Evolutionary conservation across 2,888 invertebrate genomes (phyloP), one percentile per base, ranked within the genome.

Genomic region (Bellardia pandia): DNA sequence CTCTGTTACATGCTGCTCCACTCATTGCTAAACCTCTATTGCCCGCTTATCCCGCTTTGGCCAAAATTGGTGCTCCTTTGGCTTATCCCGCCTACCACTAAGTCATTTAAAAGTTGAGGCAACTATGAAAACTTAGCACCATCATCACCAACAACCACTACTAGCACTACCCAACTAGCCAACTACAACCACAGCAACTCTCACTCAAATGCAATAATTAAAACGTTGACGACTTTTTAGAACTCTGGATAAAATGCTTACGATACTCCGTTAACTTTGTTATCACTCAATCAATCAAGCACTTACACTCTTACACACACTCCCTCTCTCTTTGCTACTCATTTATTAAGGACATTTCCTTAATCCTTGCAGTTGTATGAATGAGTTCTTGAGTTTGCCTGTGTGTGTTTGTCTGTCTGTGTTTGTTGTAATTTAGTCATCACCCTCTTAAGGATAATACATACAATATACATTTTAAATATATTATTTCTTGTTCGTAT

Each of bases 21-120:
- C 71, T 90, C 81, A 90, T 92, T 79, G 92, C 92, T 85, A 92
- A 92, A 88, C 90, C 89, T 53, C 85, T 91, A 64, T 89, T 92
- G 7, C 92, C 91, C 0, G 92, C 92, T 68, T 90, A 75, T 7
- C 92, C 91, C 37, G 82, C 78, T 11, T 56, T 82, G 16, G 42
- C 78, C 51, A 80, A 80, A 71, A 86, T 92, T 68, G 91, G 89
- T 85, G 91, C 91, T 89, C 53, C 90, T 23, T 90, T 89, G 16
- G 91, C 88, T 62, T 90, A 90, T 48, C 45, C 90, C 83, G 88
- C 88, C 37, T 88, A 88, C 81, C 87, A 87, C 75, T 79, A 85
- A 86, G 88, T 64, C 79, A 80, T 72, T 71, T 48, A 69, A 37
- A 2, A 68, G 23, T 56, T 64, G 40, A 77, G 37, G 3, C 76